Conservation (phyloP, 2,888 invertebrate species). For the Augiades crinisus region DNA sequence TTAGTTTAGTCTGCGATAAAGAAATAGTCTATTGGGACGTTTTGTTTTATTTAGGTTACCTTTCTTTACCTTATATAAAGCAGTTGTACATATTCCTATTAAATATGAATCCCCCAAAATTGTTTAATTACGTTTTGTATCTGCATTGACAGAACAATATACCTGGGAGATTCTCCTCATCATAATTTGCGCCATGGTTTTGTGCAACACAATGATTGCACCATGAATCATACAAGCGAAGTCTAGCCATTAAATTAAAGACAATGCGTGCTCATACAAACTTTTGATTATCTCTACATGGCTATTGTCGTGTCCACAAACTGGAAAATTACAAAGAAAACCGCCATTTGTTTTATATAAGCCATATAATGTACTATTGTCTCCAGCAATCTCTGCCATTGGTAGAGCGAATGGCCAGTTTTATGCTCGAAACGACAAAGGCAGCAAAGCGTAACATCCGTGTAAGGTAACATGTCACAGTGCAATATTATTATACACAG, state of each 20-base stretch:
- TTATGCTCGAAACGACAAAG: conserved; percentile 55
- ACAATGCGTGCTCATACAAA: conserved; percentile 39
- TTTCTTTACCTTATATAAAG: too few relatives aligned
- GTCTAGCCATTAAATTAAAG: conserved; percentile 28
- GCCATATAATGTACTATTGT: conserved; percentile 35
- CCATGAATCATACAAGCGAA: conserved; percentile 18
- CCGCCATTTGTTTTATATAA: conserved; percentile 43
- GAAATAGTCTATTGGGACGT: too few relatives aligned
- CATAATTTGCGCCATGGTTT: conserved; percentile 11
- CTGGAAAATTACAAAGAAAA: conserved; percentile 71
- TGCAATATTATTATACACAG: conserved; percentile 10
- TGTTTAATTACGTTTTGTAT: not conserved
- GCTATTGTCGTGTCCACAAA: conserved; percentile 64
- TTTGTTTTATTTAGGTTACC: not conserved
- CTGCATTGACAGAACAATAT: conserved; percentile 14
- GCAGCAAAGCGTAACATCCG: conserved; percentile 48
- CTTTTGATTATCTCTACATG: conserved; percentile 62
- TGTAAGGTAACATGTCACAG: conserved; percentile 38
- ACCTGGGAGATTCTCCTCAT: not conserved
- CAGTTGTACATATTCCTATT: too few relatives aligned
- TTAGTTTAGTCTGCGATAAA: too few relatives aligned
- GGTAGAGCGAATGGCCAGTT: conserved; percentile 32
- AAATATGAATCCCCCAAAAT: not conserved
- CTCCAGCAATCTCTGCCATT: conserved; percentile 39
- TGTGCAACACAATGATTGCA: not conserved